These are phyloP conservation scores for Oryzias javanicus DNA, from an alignment of 2,113 vertebrate genomes.

Conservation along the genomic window DNA sequence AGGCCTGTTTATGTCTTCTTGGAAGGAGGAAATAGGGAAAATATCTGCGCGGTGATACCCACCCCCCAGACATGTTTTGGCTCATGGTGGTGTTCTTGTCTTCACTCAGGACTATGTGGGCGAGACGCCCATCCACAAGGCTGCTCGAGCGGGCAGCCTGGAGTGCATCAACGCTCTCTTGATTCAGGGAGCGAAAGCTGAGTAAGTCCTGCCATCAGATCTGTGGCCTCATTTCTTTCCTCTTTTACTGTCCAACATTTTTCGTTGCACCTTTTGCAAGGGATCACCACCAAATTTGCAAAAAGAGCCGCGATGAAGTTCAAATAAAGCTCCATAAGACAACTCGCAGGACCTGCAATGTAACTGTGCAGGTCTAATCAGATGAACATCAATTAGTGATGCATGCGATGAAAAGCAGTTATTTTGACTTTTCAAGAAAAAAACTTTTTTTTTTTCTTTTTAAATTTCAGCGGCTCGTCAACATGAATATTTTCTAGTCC, in stretches of 20 bases:
- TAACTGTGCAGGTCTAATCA: constrained; percentile 10
- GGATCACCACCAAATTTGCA: constrained; percentile 67
- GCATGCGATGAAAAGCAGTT: no score
- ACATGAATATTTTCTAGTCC: no score
- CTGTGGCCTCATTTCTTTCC: constrained; percentile 46
- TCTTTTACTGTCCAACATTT: constrained; percentile 49
- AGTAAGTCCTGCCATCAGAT: constrained; percentile 87
- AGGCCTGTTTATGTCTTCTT: constrained; percentile 13
- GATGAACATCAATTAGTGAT: neutral
- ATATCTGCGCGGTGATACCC: neutral
- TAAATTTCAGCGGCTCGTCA: no score
- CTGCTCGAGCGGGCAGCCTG: constrained; percentile 95
- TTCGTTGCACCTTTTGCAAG: constrained; percentile 59
- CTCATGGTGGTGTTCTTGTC: constrained; percentile 26
- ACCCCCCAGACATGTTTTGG: neutral
- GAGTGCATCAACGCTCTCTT: constrained; percentile 95
- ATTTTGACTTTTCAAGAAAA: no score
- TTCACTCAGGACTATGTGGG: constrained; percentile 94
- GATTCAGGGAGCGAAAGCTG: constrained; percentile 91
- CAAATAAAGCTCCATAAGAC: neutral
- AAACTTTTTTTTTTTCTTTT: no score
- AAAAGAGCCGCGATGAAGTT: neutral
- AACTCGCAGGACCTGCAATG: constrained; percentile 3
- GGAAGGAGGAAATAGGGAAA: neutral
- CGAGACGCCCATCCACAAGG: constrained; percentile 98